Evolutionary conservation across 2,888 invertebrate species (phyloP).

Genomic region (Dorcus hopei): DNA sequence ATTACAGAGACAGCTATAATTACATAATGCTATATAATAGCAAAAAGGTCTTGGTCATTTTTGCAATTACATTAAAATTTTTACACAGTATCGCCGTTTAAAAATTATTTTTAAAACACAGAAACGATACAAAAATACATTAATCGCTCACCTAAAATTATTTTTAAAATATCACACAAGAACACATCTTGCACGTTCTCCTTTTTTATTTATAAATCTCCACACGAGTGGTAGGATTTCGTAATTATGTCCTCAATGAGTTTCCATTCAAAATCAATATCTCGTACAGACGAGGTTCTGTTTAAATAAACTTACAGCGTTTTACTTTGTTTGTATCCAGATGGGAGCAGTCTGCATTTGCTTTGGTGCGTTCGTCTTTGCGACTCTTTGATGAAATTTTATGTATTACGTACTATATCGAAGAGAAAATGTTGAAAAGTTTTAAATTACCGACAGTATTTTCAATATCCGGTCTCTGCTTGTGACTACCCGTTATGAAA

Average conservation of each 20-base stretch:
- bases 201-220: constrained; percentile 10
- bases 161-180: constrained; percentile 25
- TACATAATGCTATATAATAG: constrained; percentile 10
- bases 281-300: no score
- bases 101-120: constrained; percentile 13
- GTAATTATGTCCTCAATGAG: neutral
- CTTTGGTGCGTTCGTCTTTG: no score
- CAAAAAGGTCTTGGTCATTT: constrained; percentile 18
- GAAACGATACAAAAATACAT: constrained; percentile 29
- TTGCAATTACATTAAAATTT: constrained; percentile 3
- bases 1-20: constrained; percentile 12
- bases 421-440: no score
- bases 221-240: constrained; percentile 22
- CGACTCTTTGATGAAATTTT: no score
- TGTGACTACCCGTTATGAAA: no score
- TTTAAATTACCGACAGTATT: no score
- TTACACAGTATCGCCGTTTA: constrained; percentile 4
- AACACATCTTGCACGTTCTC: constrained; percentile 18
- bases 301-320: neutral
- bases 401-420: no score
- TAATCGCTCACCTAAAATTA: constrained; percentile 20
- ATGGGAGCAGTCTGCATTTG: no score
- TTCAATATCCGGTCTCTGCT: no score
- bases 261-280: neutral
- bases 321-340: neutral